These are phyloP conservation scores for Rhodeus uyekii DNA, from an alignment of 2,797 vertebrate genomes.

Conservation along the genomic window DNA sequence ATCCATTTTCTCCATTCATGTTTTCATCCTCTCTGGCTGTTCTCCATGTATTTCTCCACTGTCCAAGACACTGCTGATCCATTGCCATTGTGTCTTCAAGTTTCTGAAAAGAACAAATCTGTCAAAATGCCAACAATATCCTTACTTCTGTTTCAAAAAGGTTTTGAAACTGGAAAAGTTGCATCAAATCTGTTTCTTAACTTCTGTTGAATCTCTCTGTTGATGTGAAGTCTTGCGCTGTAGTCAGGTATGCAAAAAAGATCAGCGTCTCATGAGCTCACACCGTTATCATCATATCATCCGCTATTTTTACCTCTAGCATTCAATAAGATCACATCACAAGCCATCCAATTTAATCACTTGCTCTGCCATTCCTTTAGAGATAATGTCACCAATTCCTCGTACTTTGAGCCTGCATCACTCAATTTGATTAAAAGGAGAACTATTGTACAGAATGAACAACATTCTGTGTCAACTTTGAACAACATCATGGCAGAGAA, in stretches of 20 bases:
- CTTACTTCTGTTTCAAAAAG: not conserved
- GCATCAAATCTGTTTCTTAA: not conserved
- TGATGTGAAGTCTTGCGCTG: not conserved
- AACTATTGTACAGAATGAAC: not conserved
- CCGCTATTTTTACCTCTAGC: slow-evolving; percentile 56
- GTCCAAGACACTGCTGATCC: not conserved
- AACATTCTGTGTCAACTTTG: not conserved
- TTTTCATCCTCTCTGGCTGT: not conserved
- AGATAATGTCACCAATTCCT: not conserved
- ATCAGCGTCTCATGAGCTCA: not conserved
- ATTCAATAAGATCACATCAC: slow-evolving; percentile 51
- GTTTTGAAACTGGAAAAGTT: not conserved
- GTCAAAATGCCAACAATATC: not conserved
- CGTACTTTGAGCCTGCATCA: not conserved
- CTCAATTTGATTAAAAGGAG: not conserved
- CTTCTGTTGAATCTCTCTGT: slow-evolving; percentile 1
- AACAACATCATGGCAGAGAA: not conserved
- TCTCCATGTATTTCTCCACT: not conserved
- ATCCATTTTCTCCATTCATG: not conserved
- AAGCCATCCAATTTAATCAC: slow-evolving; percentile 44
- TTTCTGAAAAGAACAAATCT: not conserved
- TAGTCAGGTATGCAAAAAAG: not conserved
- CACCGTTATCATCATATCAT: slow-evolving; percentile 24
- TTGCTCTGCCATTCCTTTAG: not conserved
- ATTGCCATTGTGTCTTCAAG: not conserved